phyloP scores from a whole-genome alignment of 2,888 invertebrate species.

The Ectemnius lituratus region DNA sequence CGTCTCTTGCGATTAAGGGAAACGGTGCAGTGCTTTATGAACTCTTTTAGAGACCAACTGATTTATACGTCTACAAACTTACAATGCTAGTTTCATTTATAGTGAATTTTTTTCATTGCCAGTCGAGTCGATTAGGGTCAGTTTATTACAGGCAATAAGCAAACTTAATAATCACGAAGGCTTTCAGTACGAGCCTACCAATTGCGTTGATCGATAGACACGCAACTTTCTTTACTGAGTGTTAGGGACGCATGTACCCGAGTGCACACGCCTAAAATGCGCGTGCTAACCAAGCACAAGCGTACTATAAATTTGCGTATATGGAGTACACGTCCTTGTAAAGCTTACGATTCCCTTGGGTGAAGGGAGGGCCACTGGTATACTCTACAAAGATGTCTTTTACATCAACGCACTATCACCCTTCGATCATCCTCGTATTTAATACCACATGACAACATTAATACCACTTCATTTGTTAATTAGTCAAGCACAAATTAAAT shows the following conservation, averaged over 20 bases:
- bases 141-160: not conserved
- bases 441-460: conserved; percentile 26
- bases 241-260: conserved; percentile 1
- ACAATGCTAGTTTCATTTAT: no score
- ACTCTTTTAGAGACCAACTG: no score
- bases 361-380: conserved; percentile 12
- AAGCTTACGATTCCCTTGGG: conserved; percentile 48
- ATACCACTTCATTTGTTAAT: conserved; percentile 46
- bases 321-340: conserved; percentile 41
- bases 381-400: conserved; percentile 24
- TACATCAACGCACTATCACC: conserved; percentile 34
- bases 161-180: conserved; percentile 21
- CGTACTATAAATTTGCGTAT: not conserved
- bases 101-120: no score
- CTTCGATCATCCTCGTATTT: conserved; percentile 35
- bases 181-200: not conserved
- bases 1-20: no score
- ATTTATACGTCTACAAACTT: no score
- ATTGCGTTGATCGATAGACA: conserved; percentile 33
- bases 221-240: conserved; percentile 26
- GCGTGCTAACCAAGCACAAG: conserved; percentile 22
- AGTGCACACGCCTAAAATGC: conserved; percentile 28
- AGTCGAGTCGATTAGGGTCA: not conserved
- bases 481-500: conserved; percentile 21
- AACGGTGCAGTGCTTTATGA: no score